A percentile compares a stretch with the other conserved stretches of the same genome.
phyloP scores from a whole-genome alignment of 92 coral and sea anemone genomes.

The Parazoanthus darwini region DNA sequence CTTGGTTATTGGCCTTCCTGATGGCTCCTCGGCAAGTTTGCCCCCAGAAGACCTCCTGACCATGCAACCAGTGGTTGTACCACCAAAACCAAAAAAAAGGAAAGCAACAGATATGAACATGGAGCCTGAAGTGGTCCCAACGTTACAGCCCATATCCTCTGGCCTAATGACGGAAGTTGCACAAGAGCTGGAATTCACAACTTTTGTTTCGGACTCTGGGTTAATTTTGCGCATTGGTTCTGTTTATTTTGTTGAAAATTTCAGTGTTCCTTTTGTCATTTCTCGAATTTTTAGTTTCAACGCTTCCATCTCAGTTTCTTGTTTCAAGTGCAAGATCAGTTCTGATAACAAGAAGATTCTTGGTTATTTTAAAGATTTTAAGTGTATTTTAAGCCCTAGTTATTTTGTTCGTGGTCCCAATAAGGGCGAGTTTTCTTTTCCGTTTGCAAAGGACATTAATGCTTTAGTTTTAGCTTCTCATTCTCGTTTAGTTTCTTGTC shows the following conservation, averaged over 20 bases:
- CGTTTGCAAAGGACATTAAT: conserved; percentile 14
- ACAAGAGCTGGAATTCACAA: not conserved
- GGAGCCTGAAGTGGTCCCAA: no score
- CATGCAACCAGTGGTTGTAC: no score
- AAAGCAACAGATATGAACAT: no score
- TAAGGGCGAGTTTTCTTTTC: conserved; percentile 37
- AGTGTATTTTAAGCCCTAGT: not conserved
- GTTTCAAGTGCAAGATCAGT: conserved; percentile 7
- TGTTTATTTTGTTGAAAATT: conserved; percentile 15
- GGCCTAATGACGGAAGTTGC: no score
- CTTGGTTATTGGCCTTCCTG: no score
- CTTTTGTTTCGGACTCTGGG: conserved; percentile 13
- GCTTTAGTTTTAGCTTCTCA: conserved; percentile 13
- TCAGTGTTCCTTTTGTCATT: conserved; percentile 13
- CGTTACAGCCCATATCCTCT: no score
- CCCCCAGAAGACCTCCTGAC: no score
- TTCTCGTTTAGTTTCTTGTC: conserved; percentile 23
- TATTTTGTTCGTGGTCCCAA: conserved; percentile 24
- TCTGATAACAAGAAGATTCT: conserved; percentile 17
- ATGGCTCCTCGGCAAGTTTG: no score
- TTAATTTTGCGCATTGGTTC: conserved; percentile 17
- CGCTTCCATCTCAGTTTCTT: conserved; percentile 5
- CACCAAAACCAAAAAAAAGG: no score
- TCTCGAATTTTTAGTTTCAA: conserved; percentile 7
- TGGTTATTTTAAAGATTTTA: conserved; percentile 26